Evolutionary conservation across 2,888 invertebrate species (phyloP), one percentile per base, ranked within the genome.

Genomic region (Seira ritae): DNA sequence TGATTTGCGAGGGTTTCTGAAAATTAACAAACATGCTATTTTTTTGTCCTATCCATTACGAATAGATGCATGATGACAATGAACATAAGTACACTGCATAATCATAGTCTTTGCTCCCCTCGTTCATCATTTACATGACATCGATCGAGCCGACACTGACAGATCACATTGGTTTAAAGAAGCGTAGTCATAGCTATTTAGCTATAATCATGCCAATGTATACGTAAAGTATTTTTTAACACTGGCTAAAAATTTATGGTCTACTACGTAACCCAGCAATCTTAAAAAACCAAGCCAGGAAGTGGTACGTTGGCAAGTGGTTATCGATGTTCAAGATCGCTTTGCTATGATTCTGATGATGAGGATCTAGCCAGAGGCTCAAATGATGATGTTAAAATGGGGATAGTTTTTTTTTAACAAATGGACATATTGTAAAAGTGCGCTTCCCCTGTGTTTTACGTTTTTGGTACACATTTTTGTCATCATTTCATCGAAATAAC

Each of bases 311-410:
- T 17, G 37, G 69, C 23, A 37, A 42, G 17, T 50, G 50, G 50
- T 74, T 80, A 80, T 80, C 80, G 65, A 15, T 23, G 15, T 3
- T 3, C 24, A 42, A 68, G 74, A 74, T 74, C 80, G 8, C 46
- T 42, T 22, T 73, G 73, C 68, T 73, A 50, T 68, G 42, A 42
- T 42, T 42, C 12, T 50, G 50, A 50, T 50, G 50, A 50, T 50
- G 50, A 50, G 2, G 3, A 31, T 31, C 31, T 31, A 31, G 50
- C 50, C 50, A 50, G 50, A 50, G 50, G 50, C 31, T 31, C 31
- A 50, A 50, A 50, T 50, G 50, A 42, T 42, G 12, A 42, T 42
- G 42, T 12, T 42, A 42, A 42, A 42, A 12, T 42, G 42, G 12
- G 50, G 3, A 50, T n/a, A 50, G 15, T 50, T 50, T 50, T 50